These are phyloP conservation scores for Geotrypetes seraphini DNA, from an alignment of 2,797 vertebrate species.

Conservation along the genomic window DNA sequence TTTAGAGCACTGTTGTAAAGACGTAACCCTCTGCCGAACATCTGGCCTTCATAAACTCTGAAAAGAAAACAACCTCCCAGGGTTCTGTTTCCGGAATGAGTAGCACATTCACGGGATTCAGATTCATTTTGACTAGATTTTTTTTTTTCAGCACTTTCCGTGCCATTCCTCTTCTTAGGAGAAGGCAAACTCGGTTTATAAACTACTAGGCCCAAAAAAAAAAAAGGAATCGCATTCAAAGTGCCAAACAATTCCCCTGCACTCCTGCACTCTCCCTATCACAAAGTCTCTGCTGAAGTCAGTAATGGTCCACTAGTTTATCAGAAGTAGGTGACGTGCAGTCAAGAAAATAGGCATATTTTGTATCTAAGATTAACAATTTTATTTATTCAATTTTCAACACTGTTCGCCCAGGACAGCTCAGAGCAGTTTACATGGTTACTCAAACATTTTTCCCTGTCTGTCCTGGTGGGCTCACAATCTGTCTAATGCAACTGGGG, in stretches of 20 bases:
- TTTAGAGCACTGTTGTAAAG: constrained; percentile 26
- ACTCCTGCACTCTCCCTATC: background rate
- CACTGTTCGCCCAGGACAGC: no score
- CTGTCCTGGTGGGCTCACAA: no score
- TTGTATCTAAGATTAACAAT: no score
- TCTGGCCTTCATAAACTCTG: constrained; percentile 35
- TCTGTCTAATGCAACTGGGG: no score
- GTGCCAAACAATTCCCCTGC: constrained; percentile 7
- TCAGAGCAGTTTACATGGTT: no score
- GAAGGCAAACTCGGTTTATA: constrained; percentile 24
- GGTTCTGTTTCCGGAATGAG: constrained; percentile 32
- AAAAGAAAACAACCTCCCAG: constrained; percentile 4
- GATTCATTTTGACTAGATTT: constrained; percentile 26
- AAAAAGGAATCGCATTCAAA: constrained; percentile 10
- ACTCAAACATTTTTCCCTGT: no score
- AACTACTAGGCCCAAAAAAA: constrained; percentile 9
- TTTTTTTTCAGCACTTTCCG: constrained; percentile 37
- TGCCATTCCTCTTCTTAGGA: constrained; percentile 20
- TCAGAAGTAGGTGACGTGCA: no score
- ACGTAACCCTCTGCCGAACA: constrained; percentile 21
- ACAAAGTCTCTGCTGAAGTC: no score
- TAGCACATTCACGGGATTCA: constrained; percentile 27
- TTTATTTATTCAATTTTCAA: no score
- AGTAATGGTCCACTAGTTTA: no score
- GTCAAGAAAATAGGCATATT: no score